A percentile compares a stretch with the other conserved stretches of the same genome.
Evolutionary conservation across 2,113 vertebrate species (phyloP).

Genomic region (Apistogramma diplotaenia): DNA sequence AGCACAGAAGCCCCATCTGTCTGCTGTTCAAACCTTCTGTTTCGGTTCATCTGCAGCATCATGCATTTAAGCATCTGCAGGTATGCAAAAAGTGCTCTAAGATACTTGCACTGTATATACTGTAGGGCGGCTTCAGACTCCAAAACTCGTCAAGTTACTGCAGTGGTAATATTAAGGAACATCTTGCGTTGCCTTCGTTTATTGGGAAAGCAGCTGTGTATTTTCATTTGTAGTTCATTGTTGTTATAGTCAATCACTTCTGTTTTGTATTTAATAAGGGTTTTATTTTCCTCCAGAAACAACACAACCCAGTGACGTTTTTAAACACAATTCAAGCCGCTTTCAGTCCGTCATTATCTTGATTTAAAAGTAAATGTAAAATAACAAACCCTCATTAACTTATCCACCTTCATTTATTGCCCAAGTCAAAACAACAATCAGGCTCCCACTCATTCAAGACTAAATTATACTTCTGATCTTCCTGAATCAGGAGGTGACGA

Average conservation of each 20-base stretch:
- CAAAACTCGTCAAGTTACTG: too few relatives aligned
- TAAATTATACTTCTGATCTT: constrained; percentile 3
- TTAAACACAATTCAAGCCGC: not conserved
- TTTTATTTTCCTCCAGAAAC: not conserved
- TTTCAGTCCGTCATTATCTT: not conserved
- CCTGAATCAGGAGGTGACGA: constrained; percentile 1
- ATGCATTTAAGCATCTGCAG: too few relatives aligned
- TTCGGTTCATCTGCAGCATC: too few relatives aligned
- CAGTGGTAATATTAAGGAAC: too few relatives aligned
- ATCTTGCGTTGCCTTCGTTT: too few relatives aligned
- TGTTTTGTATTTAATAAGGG: not conserved
- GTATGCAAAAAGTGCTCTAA: not conserved
- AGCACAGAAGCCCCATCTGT: not conserved
- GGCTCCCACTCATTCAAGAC: not conserved
- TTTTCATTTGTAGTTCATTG: too few relatives aligned
- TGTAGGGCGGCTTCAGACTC: too few relatives aligned
- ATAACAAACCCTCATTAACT: not conserved
- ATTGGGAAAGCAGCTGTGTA: too few relatives aligned
- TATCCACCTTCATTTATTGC: not conserved
- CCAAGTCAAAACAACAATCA: constrained; percentile 13
- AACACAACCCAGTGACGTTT: not conserved
- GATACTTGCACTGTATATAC: not conserved
- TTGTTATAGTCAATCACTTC: too few relatives aligned
- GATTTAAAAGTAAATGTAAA: not conserved
- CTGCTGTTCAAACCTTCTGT: not conserved